These are phyloP conservation scores for Danio choprae DNA, from an alignment of 2,797 vertebrate species.

Conservation along the genomic window DNA sequence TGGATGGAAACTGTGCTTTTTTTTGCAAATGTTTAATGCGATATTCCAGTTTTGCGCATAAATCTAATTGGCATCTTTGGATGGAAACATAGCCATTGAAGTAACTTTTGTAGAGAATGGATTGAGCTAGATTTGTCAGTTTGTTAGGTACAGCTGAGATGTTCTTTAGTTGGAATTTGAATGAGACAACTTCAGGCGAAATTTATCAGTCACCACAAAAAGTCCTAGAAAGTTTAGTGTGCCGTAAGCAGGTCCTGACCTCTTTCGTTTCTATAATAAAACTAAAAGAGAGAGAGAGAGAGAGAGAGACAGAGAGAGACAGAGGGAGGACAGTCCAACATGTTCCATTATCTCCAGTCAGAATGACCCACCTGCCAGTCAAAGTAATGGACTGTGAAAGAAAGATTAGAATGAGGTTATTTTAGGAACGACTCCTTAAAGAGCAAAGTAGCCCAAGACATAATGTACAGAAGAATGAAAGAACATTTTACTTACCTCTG, in stretches of 20 bases:
- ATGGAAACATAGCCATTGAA: background rate
- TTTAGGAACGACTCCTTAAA: constrained; percentile 53
- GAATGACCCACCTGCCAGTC: constrained; percentile 77
- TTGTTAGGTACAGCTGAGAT: constrained; percentile 70
- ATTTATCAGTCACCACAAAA: constrained; percentile 78
- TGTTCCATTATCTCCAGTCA: constrained; percentile 76
- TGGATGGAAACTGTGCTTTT: no score
- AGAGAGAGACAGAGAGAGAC: constrained; percentile 17
- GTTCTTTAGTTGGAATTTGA: constrained; percentile 74
- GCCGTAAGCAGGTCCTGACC: constrained; percentile 67
- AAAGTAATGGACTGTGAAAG: constrained; percentile 69
- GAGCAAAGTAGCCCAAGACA: constrained; percentile 27
- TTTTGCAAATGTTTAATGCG: no score
- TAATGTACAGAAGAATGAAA: constrained; percentile 1
- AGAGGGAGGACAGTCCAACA: constrained; percentile 67
- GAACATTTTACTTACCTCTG: background rate
- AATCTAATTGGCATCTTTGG: no score
- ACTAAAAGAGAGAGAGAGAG: constrained; percentile 26
- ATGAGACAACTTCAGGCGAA: constrained; percentile 72
- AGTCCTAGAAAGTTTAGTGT: constrained; percentile 77
- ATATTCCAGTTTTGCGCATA: no score
- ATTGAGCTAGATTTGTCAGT: constrained; percentile 70
- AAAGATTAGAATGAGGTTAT: constrained; percentile 56
- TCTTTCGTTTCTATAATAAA: constrained; percentile 54
- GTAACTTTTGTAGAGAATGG: constrained; percentile 2